phyloP scores from a whole-genome alignment of 2,113 vertebrate genomes.

The Clinocottus analis region DNA sequence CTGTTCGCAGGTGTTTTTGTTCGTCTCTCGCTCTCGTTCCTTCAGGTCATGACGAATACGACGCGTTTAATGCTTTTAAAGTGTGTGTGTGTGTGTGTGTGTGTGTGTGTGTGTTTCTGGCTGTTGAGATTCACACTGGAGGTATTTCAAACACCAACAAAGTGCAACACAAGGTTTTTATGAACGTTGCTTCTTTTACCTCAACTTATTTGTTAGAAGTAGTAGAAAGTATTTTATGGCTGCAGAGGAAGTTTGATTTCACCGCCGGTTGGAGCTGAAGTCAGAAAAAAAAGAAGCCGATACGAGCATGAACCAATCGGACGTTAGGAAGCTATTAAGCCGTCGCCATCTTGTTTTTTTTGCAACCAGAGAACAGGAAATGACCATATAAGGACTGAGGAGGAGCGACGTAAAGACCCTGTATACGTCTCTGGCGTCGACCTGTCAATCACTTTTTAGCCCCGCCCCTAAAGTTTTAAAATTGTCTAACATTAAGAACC shows the following conservation, averaged over 20 bases:
- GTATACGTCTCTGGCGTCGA: too few relatives aligned
- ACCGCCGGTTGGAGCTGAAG: background rate
- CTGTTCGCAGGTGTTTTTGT: constrained; percentile 89
- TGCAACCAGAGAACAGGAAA: too few relatives aligned
- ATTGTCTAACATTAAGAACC: too few relatives aligned
- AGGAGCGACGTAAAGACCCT: too few relatives aligned
- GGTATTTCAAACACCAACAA: background rate
- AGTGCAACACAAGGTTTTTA: background rate
- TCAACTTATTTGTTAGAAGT: background rate
- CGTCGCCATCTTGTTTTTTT: too few relatives aligned
- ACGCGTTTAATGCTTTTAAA: too few relatives aligned
- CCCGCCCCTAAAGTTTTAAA: too few relatives aligned
- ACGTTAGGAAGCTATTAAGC: too few relatives aligned
- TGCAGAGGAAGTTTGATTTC: background rate
- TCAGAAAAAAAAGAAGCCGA: background rate
- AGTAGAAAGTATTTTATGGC: background rate
- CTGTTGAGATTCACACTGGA: background rate
- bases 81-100: constrained; percentile 21
- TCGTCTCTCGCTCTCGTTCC: constrained; percentile 86
- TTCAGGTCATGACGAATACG: constrained; percentile 81
- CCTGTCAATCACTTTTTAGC: too few relatives aligned
- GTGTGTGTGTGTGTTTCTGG: background rate
- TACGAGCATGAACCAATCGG: background rate
- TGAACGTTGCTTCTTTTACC: background rate
- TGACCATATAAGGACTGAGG: too few relatives aligned